These are phyloP conservation scores for Xenops minutus DNA, from an alignment of 2,797 vertebrate species.

Conservation along the genomic window DNA sequence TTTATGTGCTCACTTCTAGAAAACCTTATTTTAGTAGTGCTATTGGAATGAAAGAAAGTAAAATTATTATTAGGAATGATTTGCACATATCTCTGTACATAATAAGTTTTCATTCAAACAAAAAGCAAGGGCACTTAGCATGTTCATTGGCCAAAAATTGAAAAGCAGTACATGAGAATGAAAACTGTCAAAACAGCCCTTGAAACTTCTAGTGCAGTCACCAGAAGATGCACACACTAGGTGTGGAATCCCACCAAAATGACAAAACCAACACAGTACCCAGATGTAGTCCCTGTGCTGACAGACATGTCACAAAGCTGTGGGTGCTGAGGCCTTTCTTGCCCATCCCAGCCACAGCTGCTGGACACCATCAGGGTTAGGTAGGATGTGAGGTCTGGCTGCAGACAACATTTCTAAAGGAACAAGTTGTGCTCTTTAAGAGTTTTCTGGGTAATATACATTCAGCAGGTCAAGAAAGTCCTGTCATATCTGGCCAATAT, in stretches of 20 bases:
- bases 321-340: neutral
- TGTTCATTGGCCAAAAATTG: neutral
- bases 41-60: neutral
- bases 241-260: neutral
- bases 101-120: neutral
- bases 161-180: neutral
- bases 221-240: rapidly evolving
- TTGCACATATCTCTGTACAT: neutral
- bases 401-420: neutral
- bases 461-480: neutral
- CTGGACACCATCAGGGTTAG: no score
- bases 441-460: neutral
- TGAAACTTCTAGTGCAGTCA: neutral
- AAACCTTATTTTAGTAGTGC: neutral
- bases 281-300: rapidly evolving
- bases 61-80: neutral
- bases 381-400: neutral
- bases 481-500: neutral
- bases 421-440: neutral
- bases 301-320: rapidly evolving
- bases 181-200: neutral
- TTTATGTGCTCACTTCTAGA: neutral
- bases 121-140: neutral
- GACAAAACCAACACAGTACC: neutral
- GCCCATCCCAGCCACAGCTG: neutral